These are phyloP conservation scores for Carassius auratus DNA, from an alignment of 2,113 vertebrate species.

Conservation along the genomic window DNA sequence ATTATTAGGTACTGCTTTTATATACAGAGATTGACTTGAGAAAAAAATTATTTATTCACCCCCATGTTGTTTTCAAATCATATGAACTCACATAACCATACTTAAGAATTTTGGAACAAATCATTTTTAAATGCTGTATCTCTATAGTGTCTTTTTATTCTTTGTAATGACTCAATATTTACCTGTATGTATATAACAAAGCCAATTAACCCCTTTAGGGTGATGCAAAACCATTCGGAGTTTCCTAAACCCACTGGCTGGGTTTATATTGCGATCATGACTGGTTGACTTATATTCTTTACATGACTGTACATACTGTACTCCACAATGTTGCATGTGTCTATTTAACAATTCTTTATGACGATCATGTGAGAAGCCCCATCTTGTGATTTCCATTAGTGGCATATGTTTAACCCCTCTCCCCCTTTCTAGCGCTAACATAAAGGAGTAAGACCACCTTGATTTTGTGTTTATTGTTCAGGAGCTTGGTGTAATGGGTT, in stretches of 20 bases:
- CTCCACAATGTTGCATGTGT: not conserved
- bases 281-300: not conserved
- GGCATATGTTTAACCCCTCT: too few relatives aligned
- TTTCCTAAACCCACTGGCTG: not conserved
- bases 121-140: too few relatives aligned
- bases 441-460: not conserved
- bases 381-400: constrained; percentile 8
- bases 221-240: not conserved
- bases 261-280: not conserved
- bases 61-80: too few relatives aligned
- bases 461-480: constrained; percentile 16
- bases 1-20: too few relatives aligned
- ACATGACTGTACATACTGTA: not conserved
- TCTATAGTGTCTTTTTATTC: too few relatives aligned
- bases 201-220: not conserved
- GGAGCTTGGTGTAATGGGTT: constrained; percentile 8
- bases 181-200: not conserved
- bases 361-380: not conserved
- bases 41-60: too few relatives aligned
- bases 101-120: too few relatives aligned
- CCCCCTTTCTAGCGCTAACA: constrained; percentile 10
- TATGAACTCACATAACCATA: too few relatives aligned
- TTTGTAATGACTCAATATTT: not conserved
- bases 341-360: not conserved
- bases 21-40: too few relatives aligned